A percentile compares a stretch with the other conserved stretches of the same genome.
These are phyloP conservation scores for Cylloceria caligata DNA, from an alignment of 2,888 invertebrate species.

Conservation along the genomic window DNA sequence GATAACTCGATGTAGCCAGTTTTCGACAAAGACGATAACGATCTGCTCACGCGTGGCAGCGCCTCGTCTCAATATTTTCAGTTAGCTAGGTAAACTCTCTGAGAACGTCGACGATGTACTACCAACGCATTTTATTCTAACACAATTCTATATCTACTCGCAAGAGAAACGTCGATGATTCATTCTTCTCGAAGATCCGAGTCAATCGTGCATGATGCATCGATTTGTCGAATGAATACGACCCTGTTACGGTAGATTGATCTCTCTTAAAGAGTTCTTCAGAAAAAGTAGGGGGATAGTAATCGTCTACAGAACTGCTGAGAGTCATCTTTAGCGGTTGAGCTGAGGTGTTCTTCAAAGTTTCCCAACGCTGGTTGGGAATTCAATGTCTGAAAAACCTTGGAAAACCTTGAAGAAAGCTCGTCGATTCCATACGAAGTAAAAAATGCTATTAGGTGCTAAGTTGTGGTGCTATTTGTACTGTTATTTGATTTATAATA, in stretches of 20 bases:
- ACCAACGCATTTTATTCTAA: not conserved
- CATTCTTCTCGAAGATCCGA: slow-evolving; percentile 18
- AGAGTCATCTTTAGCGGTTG: slow-evolving; percentile 9
- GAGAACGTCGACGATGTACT: slow-evolving; percentile 5
- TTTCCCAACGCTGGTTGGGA: not conserved
- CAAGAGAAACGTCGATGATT: slow-evolving; percentile 38
- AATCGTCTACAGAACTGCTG: not conserved
- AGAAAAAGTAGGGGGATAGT: not conserved
- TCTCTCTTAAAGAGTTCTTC: not conserved
- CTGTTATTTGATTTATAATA: not conserved
- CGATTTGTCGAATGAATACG: slow-evolving; percentile 14
- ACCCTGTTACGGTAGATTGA: slow-evolving; percentile 26
- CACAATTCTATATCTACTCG: not conserved
- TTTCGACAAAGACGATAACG: slow-evolving; percentile 29
- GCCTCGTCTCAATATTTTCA: not conserved
- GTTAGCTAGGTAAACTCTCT: not conserved
- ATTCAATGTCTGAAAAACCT: not conserved
- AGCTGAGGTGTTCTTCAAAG: not conserved
- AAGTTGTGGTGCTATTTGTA: not conserved
- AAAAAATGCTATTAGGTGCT: not conserved
- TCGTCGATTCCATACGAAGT: not conserved
- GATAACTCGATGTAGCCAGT: not conserved
- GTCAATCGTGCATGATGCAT: slow-evolving; percentile 10
- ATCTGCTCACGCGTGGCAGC: not conserved
- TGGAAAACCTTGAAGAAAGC: not conserved